These are phyloP conservation scores for Hirundo rustica DNA, from an alignment of 2,797 vertebrate species.

Conservation along the genomic window DNA sequence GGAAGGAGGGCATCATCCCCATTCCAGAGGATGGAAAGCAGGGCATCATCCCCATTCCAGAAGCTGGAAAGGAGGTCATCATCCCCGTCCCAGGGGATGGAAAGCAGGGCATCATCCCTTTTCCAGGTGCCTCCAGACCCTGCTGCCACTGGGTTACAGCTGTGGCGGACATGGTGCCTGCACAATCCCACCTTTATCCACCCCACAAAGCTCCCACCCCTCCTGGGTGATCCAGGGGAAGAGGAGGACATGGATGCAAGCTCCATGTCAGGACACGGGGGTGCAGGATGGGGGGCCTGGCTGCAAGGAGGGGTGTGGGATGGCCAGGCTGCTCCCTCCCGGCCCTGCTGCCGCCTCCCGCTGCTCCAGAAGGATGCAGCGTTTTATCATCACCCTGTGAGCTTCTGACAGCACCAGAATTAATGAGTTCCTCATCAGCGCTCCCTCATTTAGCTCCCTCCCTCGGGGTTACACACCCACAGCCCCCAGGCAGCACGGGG, in stretches of 20 bases:
- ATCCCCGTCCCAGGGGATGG: accelerated
- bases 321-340: not conserved
- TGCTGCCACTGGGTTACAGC: not conserved
- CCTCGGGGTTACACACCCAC: not conserved
- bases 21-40: not conserved
- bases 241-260: not conserved
- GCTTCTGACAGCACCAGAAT: not conserved
- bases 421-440: not conserved
- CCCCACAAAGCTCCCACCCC: accelerated
- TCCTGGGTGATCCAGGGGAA: not conserved
- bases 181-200: not conserved
- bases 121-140: not conserved
- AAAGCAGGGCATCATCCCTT: accelerated
- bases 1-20: not conserved
- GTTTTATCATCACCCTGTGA: not conserved
- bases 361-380: not conserved
- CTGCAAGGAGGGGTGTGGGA: not conserved
- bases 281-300: accelerated
- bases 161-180: accelerated
- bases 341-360: accelerated
- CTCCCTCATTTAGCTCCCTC: not conserved
- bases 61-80: not conserved
- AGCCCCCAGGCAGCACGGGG: not conserved
- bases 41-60: accelerated
- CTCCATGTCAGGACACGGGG: not conserved